Percentiles rank a stretch among this genome's conserved stretches.
Conservation (phyloP, 2,888 invertebrate species). For the Mylabris sibirica region DNA sequence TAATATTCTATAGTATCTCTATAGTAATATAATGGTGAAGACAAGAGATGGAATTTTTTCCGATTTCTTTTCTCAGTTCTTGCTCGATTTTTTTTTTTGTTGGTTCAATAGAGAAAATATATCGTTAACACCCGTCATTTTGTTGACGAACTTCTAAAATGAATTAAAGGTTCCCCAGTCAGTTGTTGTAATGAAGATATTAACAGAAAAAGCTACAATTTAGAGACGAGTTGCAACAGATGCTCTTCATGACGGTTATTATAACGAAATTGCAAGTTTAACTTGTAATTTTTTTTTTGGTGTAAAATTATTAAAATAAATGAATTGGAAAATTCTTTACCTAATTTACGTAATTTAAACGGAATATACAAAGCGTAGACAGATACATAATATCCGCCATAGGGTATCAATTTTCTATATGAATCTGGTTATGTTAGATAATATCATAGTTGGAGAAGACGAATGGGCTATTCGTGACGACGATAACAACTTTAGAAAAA, state of each 20-base stretch:
- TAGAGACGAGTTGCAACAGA: slow-evolving; percentile 16
- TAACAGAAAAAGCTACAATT: slow-evolving; percentile 26
- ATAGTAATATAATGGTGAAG: slow-evolving; percentile 32
- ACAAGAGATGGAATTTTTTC: background rate
- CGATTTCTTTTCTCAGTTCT: too few species aligned
- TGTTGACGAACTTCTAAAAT: slow-evolving; percentile 31
- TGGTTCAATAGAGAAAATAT: slow-evolving; percentile 21
- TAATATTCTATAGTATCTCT: background rate
- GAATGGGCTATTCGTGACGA: slow-evolving; percentile 47
- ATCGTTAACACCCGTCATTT: slow-evolving; percentile 46
- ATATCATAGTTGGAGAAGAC: slow-evolving; percentile 43
- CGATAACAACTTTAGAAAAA: slow-evolving; percentile 39
- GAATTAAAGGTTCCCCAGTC: slow-evolving; percentile 32
- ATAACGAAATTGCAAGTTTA: background rate
- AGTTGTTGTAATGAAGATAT: slow-evolving; percentile 44
- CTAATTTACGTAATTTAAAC: background rate
- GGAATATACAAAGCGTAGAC: background rate
- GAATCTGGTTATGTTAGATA: slow-evolving; percentile 46
- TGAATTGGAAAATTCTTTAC: background rate
- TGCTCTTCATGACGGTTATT: slow-evolving; percentile 27
- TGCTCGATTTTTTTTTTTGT: too few species aligned
- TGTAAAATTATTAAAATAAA: background rate
- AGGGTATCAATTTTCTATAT: slow-evolving; percentile 31
- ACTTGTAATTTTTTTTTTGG: background rate
- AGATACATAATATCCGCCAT: background rate